phyloP scores from a whole-genome alignment of 2,797 vertebrate genomes.

The Echiichthys vipera region DNA sequence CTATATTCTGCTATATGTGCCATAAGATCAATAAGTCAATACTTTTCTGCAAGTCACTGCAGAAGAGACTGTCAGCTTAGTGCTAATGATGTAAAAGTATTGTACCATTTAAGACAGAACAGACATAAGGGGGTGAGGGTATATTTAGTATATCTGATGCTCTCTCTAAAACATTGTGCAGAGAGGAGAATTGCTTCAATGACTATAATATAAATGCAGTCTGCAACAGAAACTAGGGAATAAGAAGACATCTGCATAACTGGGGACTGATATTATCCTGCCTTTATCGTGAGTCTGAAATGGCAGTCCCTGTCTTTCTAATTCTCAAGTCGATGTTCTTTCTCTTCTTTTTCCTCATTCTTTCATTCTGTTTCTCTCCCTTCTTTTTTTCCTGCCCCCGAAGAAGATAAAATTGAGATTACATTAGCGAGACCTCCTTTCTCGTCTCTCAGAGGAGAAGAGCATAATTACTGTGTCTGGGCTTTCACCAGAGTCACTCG shows the following conservation, averaged over 20 bases:
- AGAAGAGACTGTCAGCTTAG: constrained; percentile 35
- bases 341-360: constrained; percentile 28
- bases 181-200: constrained; percentile 45
- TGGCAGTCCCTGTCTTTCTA: constrained; percentile 38
- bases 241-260: constrained; percentile 56
- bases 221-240: constrained; percentile 49
- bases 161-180: constrained; percentile 51
- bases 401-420: constrained; percentile 66
- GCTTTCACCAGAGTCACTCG: constrained; percentile 43
- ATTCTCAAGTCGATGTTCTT: constrained; percentile 39
- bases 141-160: constrained; percentile 64
- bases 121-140: constrained; percentile 40
- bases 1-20: neutral
- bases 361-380: constrained; percentile 18
- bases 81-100: constrained; percentile 34
- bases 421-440: constrained; percentile 68
- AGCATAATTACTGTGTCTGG: constrained; percentile 71
- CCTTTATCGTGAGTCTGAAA: constrained; percentile 58
- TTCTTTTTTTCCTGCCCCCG: constrained; percentile 47
- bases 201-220: constrained; percentile 60
- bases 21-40: constrained; percentile 27
- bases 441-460: constrained; percentile 59
- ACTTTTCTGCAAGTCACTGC: constrained; percentile 40
- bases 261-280: constrained; percentile 59
- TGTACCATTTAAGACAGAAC: constrained; percentile 56